These are phyloP conservation scores for Furnarius figulus DNA, from an alignment of 2,113 vertebrate genomes.

Conservation along the genomic window DNA sequence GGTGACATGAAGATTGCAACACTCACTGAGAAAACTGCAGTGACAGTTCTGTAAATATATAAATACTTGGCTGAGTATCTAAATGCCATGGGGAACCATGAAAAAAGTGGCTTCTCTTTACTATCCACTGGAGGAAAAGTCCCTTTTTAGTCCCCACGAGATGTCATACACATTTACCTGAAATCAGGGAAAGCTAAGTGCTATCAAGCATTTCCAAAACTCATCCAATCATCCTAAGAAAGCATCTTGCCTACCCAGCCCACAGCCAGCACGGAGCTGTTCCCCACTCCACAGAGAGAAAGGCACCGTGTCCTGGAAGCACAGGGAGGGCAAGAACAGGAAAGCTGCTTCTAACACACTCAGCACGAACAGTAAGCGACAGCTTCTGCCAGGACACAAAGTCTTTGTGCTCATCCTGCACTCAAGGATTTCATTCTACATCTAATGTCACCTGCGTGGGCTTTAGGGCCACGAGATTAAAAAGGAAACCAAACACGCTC, in stretches of 20 bases:
- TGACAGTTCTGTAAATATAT: not conserved
- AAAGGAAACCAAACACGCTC: not conserved
- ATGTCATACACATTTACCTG: rapidly evolving
- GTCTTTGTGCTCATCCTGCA: not conserved
- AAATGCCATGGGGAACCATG: not conserved
- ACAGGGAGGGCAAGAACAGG: not conserved
- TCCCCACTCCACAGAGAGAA: not conserved
- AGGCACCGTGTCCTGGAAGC: not conserved
- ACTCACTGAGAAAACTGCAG: not conserved
- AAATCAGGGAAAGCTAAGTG: not conserved
- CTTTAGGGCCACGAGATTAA: not conserved
- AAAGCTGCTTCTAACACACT: not conserved
- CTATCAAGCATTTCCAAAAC: not conserved
- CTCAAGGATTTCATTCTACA: not conserved
- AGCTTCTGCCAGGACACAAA: not conserved
- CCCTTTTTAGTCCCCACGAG: rapidly evolving
- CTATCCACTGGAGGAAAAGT: not conserved
- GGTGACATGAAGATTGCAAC: rapidly evolving
- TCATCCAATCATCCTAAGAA: not conserved
- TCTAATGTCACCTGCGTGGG: not conserved
- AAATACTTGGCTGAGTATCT: rapidly evolving
- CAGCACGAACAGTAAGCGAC: not conserved
- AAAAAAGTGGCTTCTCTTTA: not conserved
- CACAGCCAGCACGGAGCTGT: not conserved
- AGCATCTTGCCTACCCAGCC: not conserved